Evolutionary conservation across 2,113 vertebrate species (phyloP).

Genomic region (Sceloporus undulatus): DNA sequence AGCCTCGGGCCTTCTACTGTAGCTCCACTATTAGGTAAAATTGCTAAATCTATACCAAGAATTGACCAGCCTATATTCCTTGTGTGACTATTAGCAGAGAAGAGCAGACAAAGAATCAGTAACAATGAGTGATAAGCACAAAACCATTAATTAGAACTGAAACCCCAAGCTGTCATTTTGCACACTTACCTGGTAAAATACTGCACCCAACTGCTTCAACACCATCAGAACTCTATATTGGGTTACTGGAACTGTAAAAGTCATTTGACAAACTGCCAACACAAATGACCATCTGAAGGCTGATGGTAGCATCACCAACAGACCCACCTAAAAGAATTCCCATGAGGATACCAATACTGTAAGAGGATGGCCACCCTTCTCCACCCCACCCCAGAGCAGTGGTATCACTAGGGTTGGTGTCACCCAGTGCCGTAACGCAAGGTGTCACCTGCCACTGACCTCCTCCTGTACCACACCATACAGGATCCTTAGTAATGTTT

Average conservation of each 20-base stretch:
- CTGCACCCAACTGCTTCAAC: not conserved
- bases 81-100: not conserved
- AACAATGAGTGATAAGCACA: conserved; percentile 12
- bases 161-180: not conserved
- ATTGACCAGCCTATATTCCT: conserved; percentile 22
- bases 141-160: conserved; percentile 7
- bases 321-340: not conserved
- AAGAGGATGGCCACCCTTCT: not conserved
- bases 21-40: conserved; percentile 21
- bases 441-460: too few species aligned
- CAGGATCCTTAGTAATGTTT: too few species aligned
- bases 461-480: too few species aligned
- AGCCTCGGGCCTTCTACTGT: not conserved
- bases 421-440: too few species aligned
- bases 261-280: not conserved
- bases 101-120: conserved; percentile 4
- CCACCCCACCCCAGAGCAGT: not conserved
- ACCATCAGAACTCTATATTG: not conserved
- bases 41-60: conserved; percentile 32
- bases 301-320: not conserved
- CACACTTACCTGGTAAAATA: not conserved
- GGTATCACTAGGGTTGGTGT: too few species aligned
- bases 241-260: not conserved
- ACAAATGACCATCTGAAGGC: not conserved
- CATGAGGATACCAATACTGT: not conserved